Evolutionary conservation across 2,888 invertebrate species (phyloP), one percentile per base, ranked within the genome.

Genomic region (Tillus elongatus): DNA sequence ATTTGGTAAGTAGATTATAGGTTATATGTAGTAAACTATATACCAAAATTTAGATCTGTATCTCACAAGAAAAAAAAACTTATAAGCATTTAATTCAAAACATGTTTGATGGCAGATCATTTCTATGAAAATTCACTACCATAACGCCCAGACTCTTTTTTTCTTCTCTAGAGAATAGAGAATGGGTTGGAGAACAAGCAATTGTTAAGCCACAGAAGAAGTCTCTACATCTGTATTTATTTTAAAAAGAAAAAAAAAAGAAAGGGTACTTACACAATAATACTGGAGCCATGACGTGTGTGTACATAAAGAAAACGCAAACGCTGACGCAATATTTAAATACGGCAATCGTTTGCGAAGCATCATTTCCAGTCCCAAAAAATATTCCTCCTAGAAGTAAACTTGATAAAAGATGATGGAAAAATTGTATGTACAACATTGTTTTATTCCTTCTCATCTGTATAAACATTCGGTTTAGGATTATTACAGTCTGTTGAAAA

Each of bases 281-380:
- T 3, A 77, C 69, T 14, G 76, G 75, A 36, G 72, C 68, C 76
- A 78, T 77, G 10, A 71, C 66, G 46, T 77, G 68, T 0, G 77
- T 77, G 49, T 77, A 78, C 69, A 77, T 73, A 50, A 75, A 74
- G 59, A 77, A 77, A 0, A 77, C 74, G 2, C 74, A 55, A 13
- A 71, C 66, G 46, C 72, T 70, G 4, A 77, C 61, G 43, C 74
- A 73, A 55, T 74, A 76, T 46, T 77, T 77, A 56, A 77, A 75
- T 52, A 75, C 74, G 29, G 71, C 69, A 3, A 73, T 61, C 0
- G 75, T 72, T 3, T 66, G 51, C 19, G 61, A 64, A 1, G 71
- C 77, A 44, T 77, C 70, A 51, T 74, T 71, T 24, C 77, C 78
- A 2, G 73, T 67, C 13, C 67, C 62, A 45, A 66, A 70, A 59